These are phyloP conservation scores for Cepaea hortensis DNA, from an alignment of 2,888 invertebrate species.

Conservation along the genomic window DNA sequence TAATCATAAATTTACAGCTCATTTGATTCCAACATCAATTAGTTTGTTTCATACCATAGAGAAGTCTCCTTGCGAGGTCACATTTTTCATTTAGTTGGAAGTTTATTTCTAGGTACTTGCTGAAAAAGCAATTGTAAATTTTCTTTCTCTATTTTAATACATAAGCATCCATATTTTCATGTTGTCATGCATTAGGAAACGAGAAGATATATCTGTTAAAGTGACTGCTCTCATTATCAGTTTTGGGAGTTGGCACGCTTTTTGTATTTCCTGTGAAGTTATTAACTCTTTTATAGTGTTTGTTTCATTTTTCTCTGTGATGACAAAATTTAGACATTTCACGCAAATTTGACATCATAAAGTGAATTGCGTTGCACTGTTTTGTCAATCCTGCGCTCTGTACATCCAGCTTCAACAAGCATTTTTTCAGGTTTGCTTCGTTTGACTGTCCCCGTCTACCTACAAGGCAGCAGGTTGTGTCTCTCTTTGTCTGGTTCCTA, in stretches of 20 bases:
- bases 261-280: slow-evolving; percentile 4
- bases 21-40: not conserved
- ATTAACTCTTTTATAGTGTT: not conserved
- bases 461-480: too few species aligned
- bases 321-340: not conserved
- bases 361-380: too few species aligned
- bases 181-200: not conserved
- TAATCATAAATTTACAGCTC: too few species aligned
- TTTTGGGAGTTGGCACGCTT: not conserved
- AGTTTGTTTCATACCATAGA: not conserved
- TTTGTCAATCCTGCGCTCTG: too few species aligned
- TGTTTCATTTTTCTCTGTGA: not conserved
- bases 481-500: too few species aligned
- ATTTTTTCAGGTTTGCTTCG: too few species aligned
- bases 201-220: not conserved
- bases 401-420: too few species aligned
- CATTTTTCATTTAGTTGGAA: too few species aligned
- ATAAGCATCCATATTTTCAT: not conserved
- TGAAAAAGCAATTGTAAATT: too few species aligned
- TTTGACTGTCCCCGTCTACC: too few species aligned
- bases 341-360: too few species aligned
- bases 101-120: too few species aligned
- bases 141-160: not conserved
- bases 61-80: not conserved
- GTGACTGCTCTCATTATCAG: not conserved